Evolutionary conservation across 2,113 vertebrate genomes (phyloP).

Genomic region (Ginglymostoma cirratum): DNA sequence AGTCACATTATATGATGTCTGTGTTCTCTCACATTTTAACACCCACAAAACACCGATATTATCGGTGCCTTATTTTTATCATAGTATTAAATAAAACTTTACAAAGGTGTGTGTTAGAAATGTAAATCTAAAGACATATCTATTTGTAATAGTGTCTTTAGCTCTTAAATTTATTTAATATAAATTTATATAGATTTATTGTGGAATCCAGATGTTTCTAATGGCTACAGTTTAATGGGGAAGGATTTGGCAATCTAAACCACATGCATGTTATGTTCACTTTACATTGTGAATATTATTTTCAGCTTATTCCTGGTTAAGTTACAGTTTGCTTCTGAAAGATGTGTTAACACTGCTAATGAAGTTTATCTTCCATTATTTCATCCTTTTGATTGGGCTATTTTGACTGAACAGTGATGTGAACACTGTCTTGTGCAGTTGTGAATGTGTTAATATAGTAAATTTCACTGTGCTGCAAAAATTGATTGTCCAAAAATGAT

Average conservation of each 20-base stretch:
- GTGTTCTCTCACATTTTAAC: constrained; percentile 37
- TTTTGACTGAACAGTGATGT: background rate
- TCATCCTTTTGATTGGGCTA: constrained; percentile 28
- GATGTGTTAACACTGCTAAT: background rate
- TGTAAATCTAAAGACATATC: constrained; percentile 33
- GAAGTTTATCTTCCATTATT: constrained; percentile 7
- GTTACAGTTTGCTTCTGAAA: constrained; percentile 19
- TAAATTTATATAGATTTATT: constrained; percentile 32
- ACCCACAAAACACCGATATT: constrained; percentile 33
- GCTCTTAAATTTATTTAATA: constrained; percentile 16
- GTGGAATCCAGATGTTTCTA: constrained; percentile 34
- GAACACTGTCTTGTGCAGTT: background rate
- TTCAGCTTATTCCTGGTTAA: background rate
- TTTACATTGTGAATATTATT: constrained; percentile 37
- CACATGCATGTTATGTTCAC: constrained; percentile 23
- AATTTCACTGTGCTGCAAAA: no score
- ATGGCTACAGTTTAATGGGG: background rate
- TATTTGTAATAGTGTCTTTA: constrained; percentile 33
- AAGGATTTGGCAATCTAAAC: constrained; percentile 27
- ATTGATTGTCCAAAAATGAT: no score
- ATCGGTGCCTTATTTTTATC: constrained; percentile 38
- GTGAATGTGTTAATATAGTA: no score
- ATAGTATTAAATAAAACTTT: constrained; percentile 25
- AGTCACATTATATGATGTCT: constrained; percentile 23
- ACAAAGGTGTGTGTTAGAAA: constrained; percentile 30